phyloP scores from a whole-genome alignment of 2,113 vertebrate genomes.

The Indicator maculatus region DNA sequence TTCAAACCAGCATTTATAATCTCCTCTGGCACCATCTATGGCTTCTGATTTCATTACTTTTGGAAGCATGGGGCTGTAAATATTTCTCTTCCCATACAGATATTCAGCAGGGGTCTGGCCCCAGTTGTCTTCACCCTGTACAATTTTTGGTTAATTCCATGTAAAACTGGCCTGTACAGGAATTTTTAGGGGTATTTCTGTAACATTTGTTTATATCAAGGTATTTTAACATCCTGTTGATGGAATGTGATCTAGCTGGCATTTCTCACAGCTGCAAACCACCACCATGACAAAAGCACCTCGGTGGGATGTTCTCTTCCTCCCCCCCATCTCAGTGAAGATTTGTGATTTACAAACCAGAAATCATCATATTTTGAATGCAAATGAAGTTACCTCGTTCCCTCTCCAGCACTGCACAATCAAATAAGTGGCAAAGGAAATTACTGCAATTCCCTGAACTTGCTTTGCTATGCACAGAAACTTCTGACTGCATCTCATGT shows the following conservation, averaged over 20 bases:
- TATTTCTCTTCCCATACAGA: background rate
- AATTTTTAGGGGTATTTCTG: background rate
- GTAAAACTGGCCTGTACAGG: background rate
- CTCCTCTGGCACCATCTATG: background rate
- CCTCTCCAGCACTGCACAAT: background rate
- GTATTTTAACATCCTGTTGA: background rate
- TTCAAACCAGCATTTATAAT: background rate
- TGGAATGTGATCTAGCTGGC: background rate
- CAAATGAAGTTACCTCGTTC: slow-evolving; percentile 45
- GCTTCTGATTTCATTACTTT: background rate
- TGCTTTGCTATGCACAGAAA: slow-evolving; percentile 33
- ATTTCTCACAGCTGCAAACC: slow-evolving; percentile 1
- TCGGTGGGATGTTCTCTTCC: slow-evolving; percentile 1
- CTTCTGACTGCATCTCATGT: slow-evolving; percentile 2
- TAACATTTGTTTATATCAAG: background rate
- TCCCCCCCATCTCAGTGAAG: background rate
- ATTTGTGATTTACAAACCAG: slow-evolving; percentile 6
- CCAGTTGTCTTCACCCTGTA: background rate
- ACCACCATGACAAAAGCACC: background rate
- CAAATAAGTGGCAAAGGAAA: slow-evolving; percentile 53
- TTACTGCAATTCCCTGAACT: slow-evolving; percentile 46
- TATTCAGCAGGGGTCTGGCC: background rate
- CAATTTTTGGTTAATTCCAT: background rate
- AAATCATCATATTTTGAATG: slow-evolving; percentile 35
- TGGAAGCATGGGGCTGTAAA: background rate